Evolutionary conservation across 2,797 vertebrate genomes (phyloP), one percentile per base, ranked within the genome.

Genomic region (Poeciliopsis paucimaculata): DNA sequence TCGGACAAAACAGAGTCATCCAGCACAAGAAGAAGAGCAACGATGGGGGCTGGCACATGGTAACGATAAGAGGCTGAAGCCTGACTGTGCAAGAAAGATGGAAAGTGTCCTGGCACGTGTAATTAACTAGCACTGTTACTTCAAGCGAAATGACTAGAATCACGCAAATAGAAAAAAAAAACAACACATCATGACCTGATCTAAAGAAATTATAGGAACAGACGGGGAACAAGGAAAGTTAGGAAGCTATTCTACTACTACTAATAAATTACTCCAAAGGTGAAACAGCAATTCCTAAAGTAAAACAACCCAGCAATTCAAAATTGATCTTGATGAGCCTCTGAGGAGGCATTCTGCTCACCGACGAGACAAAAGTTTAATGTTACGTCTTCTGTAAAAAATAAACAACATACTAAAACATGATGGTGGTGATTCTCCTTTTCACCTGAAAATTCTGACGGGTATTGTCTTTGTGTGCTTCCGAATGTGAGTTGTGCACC

Each of bases 11-110:
- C 86, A 79, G 95, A 87, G 93, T 92, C 84, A 95, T 97, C 76
- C 95, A 90, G 84, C 96, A 94, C 88, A 95, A 88, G 82, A 86
- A 90, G 80, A 97, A 93, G 92, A 96, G 92, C 91, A 96, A 93
- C 1, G 95, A 98, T 0, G 96, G 96, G 8, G 88, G 93, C 12
- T 98, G 97, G 97, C 97, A 98, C 91, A 96, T 87, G 83, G 97
- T 98, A 77, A 55, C 15, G 16, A 31, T 1, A 2, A 76, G 36
- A 8, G 60, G 26, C n/a, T 57, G 26, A 9, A 28, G 26, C 23
- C 68, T 71, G 41, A 15, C 11, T 12, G 31, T 60, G n/a, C 55
- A 13, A 31, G 13, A 31, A 9, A 18, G 60, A 64, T 64, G 62
- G 62, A 66, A 4, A 36, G 34, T 7, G 31, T 8, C 39, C 16